These are phyloP conservation scores for Elysia chlorotica DNA, from an alignment of 1,140 invertebrate species.

Conservation along the genomic window DNA sequence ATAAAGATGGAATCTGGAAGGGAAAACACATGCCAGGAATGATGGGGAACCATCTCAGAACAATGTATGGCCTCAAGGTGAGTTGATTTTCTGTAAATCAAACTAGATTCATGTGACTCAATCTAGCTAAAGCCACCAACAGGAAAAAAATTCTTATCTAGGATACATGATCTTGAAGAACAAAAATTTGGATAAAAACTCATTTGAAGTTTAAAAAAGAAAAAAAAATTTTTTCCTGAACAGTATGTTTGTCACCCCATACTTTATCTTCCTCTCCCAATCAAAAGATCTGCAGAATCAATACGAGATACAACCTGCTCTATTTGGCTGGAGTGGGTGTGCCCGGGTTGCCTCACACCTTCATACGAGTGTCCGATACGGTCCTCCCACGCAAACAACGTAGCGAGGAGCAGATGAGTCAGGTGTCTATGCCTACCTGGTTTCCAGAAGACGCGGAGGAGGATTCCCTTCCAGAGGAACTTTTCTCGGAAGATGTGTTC, in stretches of 20 bases:
- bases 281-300: slow-evolving; percentile 88
- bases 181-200: no score
- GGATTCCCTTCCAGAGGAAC: slow-evolving; percentile 69
- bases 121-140: no score
- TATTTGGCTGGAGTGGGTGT: slow-evolving; percentile 82
- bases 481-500: slow-evolving; percentile 75
- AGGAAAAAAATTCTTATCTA: no score
- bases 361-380: slow-evolving; percentile 84
- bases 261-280: no score
- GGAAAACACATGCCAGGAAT: slow-evolving; percentile 97
- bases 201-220: no score
- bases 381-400: slow-evolving; percentile 65
- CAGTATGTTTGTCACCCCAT: no score
- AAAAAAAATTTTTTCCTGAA: no score
- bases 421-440: slow-evolving; percentile 79
- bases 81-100: no score
- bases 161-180: no score
- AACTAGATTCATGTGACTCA: no score
- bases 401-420: slow-evolving; percentile 64
- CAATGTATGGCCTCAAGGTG: slow-evolving; percentile 75
- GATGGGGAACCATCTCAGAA: slow-evolving; percentile 83
- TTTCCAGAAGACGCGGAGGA: slow-evolving; percentile 63
- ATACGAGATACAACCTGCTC: slow-evolving; percentile 91
- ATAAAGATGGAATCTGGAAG: slow-evolving; percentile 86
- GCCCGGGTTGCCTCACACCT: slow-evolving; percentile 80